phyloP scores from a whole-genome alignment of 2,113 vertebrate genomes.

The Cephalopterus ornatus region DNA sequence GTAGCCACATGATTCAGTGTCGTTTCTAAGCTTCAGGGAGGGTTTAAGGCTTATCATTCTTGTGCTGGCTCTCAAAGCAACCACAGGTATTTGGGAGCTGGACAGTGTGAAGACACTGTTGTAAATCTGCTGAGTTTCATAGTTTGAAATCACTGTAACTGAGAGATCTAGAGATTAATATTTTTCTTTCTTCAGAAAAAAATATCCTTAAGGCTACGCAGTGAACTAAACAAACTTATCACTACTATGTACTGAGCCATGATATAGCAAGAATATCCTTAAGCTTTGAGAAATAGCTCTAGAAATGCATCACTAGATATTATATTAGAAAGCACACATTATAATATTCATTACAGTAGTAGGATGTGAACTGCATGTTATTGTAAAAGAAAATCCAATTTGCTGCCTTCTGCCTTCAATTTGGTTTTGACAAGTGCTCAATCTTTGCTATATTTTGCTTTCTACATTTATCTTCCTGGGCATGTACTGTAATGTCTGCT shows the following conservation, averaged over 20 bases:
- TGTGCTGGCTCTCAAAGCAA: neutral
- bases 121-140: neutral
- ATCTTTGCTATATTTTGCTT: conserved; percentile 36
- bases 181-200: conserved; percentile 32
- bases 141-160: neutral
- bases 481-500: conserved; percentile 59
- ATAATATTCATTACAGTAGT: conserved; percentile 64
- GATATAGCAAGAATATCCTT: conserved; percentile 35
- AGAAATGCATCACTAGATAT: conserved; percentile 58
- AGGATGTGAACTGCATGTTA: conserved; percentile 60
- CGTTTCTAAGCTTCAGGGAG: neutral
- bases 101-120: neutral
- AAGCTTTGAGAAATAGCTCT: conserved; percentile 52
- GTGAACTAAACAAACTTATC: conserved; percentile 29
- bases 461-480: conserved; percentile 60
- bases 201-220: neutral
- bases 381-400: conserved; percentile 75
- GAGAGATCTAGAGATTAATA: neutral
- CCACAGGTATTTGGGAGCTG: neutral
- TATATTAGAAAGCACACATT: conserved; percentile 53
- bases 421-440: conserved; percentile 67
- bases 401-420: conserved; percentile 68
- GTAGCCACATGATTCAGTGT: neutral
- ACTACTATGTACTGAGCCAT: conserved; percentile 38
- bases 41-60: neutral